Evolutionary conservation across 2,113 vertebrate species (phyloP), one percentile per base, ranked within the genome.

Genomic region (Pelecanoides urinatrix): DNA sequence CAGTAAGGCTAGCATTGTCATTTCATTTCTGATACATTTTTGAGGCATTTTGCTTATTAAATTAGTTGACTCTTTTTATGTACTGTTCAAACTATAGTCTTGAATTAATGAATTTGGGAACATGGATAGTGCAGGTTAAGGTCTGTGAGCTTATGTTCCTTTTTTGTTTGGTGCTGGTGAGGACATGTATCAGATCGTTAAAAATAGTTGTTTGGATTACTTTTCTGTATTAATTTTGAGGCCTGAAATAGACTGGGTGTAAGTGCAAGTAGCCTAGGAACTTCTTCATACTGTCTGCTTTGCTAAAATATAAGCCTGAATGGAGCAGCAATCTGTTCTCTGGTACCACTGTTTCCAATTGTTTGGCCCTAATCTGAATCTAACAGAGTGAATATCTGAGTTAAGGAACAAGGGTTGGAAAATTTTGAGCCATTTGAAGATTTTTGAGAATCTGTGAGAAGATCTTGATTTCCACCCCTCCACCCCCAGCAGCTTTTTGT

Each of bases 71-170:
- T 91, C 10, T 66, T 82, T 71, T 92, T 71, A 86, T 26, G 76
- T 81, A 82, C 53, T 90, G 30, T 94, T 93, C 66, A 72, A 87
- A 34, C 45, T 97, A 50, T 87, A 76, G 89, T 88, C 67, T 95
- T 92, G n/a, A 90, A 79, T 80, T 91, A 88, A 89, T 78, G 56
- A 94, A 96, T 93, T 88, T 89, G 70, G 66, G 56, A 92, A 34
- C 38, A 7, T 56, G 49, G 74, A 29, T 82, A 92, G 86, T 73
- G 27, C 34, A 76, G 20, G 34, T 74, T 82, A 73, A 95, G 27
- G 44, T 67, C 73, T 92, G 36, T 61, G 59, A 83, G 38, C 9
- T 86, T 83, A 25, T 40, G 40, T 79, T 76, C 45, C 25, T 73
- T 89, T 89, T 73, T 73, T 80, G 59, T 45, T 61, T 67, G 11